Evolutionary conservation across 2,888 invertebrate genomes (phyloP).

Genomic region (Daptonema setosum): DNA sequence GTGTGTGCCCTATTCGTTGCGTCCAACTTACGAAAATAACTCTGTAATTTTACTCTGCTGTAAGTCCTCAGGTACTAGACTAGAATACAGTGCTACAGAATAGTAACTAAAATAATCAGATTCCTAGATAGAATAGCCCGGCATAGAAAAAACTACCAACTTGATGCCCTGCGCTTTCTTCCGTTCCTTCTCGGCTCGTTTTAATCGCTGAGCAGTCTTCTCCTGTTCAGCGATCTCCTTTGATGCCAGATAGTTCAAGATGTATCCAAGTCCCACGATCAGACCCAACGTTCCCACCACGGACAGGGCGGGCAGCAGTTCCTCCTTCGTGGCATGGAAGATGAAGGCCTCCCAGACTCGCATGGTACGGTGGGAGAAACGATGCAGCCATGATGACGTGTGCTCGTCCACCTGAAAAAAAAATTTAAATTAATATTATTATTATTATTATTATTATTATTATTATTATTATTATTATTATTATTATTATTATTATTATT

Average conservation of each 20-base stretch:
- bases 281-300: conserved; percentile 8
- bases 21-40: no score
- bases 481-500: no score
- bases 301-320: conserved; percentile 20
- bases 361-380: conserved; percentile 13
- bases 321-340: conserved; percentile 22
- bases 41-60: no score
- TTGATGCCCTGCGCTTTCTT: not conserved
- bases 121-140: no score
- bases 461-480: no score
- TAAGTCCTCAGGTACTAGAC: no score
- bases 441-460: no score
- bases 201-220: not conserved
- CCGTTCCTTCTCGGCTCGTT: not conserved
- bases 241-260: not conserved
- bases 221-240: not conserved
- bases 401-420: conserved; percentile 14
- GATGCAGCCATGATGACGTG: conserved; percentile 15
- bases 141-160: no score
- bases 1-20: no score
- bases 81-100: no score
- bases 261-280: not conserved
- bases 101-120: no score
- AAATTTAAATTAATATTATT: no score
- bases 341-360: conserved; percentile 16